Evolutionary conservation across 1,140 invertebrate genomes (phyloP), one percentile per base, ranked within the genome.

Genomic region (Cecropterus lyciades): DNA sequence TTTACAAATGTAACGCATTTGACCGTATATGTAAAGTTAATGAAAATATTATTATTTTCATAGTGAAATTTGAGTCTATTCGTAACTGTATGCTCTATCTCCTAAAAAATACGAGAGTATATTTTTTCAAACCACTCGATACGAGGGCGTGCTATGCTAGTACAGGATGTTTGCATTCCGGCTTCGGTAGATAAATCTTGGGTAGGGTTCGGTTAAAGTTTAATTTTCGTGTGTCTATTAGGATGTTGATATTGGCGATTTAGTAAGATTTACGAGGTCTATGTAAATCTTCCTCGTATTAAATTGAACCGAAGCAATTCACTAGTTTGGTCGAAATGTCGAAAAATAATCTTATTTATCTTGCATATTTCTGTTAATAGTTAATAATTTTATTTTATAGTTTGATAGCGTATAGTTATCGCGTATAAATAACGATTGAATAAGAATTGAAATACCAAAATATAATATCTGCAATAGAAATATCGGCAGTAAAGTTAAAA

Each of bases 81-180:
- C n/a, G n/a, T n/a, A n/a, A n/a, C n/a, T n/a, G n/a, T n/a, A n/a
- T n/a, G 20, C 30, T 33, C 30, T 10, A 33, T 33, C 7, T 33
- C 30, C 3, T 4, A 40, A 40, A 40, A 40, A 40, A n/a, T 40
- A 3, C 37, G 1, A 13, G 51, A 42, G 43, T 15, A 40, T 67
- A 24, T 71, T 73, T 66, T 43, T 63, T n/a, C 27, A 53, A 49
- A 70, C 46, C 53, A 48, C 45, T 59, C 55, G 33, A 20, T 20
- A 57, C 24, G 33, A 62, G 52, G 73, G 71, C 57, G 69, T 69
- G 30, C 46, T 48, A 48, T 59, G 67, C 72, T 48, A 65, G 62
- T 72, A 59, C 77, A 80, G 77, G 75, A 84, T 80, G 79, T 80
- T 80, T 80, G 69, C 71, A 67, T 76, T 77, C 72, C 79, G 74